Evolutionary conservation across 2,888 invertebrate genomes (phyloP).

Genomic region (Myathropa florea): DNA sequence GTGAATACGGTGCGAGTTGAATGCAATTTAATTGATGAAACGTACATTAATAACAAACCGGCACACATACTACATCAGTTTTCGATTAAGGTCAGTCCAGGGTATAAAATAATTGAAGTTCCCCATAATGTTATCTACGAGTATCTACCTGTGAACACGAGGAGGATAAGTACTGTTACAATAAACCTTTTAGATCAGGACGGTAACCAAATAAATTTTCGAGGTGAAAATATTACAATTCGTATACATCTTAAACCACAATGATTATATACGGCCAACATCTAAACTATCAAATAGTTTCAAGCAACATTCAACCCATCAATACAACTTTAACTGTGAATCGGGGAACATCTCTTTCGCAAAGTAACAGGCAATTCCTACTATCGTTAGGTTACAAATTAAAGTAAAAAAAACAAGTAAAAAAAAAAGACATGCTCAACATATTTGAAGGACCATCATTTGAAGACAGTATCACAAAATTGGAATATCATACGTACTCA

Average conservation of each 20-base stretch:
- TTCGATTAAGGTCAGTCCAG: slow-evolving; percentile 72
- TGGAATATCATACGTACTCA: slow-evolving; percentile 72
- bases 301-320: neutral
- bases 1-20: slow-evolving; percentile 64
- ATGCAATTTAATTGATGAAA: slow-evolving; percentile 42
- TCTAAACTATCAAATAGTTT: neutral
- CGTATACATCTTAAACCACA: slow-evolving; percentile 69
- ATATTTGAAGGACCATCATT: slow-evolving; percentile 26
- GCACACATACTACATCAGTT: slow-evolving; percentile 76
- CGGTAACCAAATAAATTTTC: slow-evolving; percentile 74
- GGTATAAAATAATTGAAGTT: slow-evolving; percentile 76
- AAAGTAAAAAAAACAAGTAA: slow-evolving; percentile 33
- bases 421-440: slow-evolving; percentile 57
- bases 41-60: too few relatives aligned
- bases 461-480: slow-evolving; percentile 69
- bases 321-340: neutral
- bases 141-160: slow-evolving; percentile 75
- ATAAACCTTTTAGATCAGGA: slow-evolving; percentile 75
- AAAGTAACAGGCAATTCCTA: slow-evolving; percentile 44
- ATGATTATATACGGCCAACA: neutral
- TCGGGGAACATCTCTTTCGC: too few relatives aligned
- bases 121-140: slow-evolving; percentile 75
- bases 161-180: slow-evolving; percentile 72
- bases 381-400: slow-evolving; percentile 50
- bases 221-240: slow-evolving; percentile 73